Evolutionary conservation across 2,797 vertebrate species (phyloP), one percentile per base, ranked within the genome.

Genomic region (Allobates femoralis): DNA sequence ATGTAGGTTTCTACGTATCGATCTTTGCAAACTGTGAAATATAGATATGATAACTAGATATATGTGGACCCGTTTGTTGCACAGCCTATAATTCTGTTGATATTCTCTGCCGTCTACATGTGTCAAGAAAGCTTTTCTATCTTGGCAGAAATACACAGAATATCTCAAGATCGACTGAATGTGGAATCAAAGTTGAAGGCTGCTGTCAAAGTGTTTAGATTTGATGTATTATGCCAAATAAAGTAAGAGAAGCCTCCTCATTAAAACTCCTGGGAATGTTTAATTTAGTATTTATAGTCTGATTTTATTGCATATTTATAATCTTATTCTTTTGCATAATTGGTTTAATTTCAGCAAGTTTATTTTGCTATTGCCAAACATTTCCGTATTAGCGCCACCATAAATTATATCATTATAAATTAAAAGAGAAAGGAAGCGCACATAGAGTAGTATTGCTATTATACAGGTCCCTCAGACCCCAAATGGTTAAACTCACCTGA

Each of bases 191-290:
- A 71, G 66, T 56, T 83, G 67, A 83, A 56, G 81, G 81, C 66
- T 56, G 80, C 66, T 82, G 66, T 83, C 67, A 83, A 11, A 73
- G 51, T 16, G 37, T 56, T 83, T n/a, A 37, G 37, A 71, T 56
- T 16, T 71, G 80, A 83, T 83, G 53, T 83, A 32, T 83, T 83
- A 71, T 83, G 51, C 23, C 81, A 83, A 37, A 32, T 23, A 83
- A 83, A 41, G 80, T 55, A 56, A 67, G 32, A 23, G 67, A 41
- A 73, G n/a, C 26, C 32, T 71, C 37, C 64, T 73, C 66, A 56
- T 83, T 83, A 73, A 83, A 83, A 28, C 28, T 74, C 37, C 41
- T 11, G 37, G 66, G 0, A 5, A 58, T 46, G 32, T 73, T 83
- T 75, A 28, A 50, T 56, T 74, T 18, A 60, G 71, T 58, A 73